Percentiles rank a stretch among this genome's conserved stretches.
Conservation (phyloP, 2,113 vertebrate genomes). For the Bujurquina vittata region DNA sequence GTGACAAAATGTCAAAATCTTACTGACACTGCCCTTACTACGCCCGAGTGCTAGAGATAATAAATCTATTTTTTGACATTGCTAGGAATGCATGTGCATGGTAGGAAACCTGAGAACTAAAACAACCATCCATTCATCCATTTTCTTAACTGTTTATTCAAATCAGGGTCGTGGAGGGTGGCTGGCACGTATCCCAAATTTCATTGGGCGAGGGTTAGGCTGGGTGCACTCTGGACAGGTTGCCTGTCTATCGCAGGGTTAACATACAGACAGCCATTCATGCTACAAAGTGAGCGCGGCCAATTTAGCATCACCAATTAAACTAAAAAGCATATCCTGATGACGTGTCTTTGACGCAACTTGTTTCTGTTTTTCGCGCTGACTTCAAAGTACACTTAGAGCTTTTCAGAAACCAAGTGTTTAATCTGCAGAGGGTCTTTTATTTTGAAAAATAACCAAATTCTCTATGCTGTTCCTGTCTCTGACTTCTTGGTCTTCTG, state of each 20-base stretch:
- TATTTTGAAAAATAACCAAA: too few species aligned
- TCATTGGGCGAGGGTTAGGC: neutral
- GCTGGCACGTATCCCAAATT: neutral
- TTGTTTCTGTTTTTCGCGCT: too few species aligned
- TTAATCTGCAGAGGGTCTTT: too few species aligned
- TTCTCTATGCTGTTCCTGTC: too few species aligned
- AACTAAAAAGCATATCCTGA: too few species aligned
- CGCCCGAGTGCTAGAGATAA: slow-evolving; percentile 2
- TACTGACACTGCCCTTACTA: neutral
- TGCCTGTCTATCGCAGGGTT: neutral
- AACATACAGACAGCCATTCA: fast-evolving
- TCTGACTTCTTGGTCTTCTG: too few species aligned
- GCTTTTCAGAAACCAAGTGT: too few species aligned
- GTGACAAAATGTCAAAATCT: neutral
- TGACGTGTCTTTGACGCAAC: too few species aligned
- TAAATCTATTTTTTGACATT: neutral
- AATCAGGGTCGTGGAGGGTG: neutral
- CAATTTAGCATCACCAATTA: neutral
- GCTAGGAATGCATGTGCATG: neutral
- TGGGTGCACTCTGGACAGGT: neutral
- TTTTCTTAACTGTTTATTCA: neutral
- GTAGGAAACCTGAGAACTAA: neutral
- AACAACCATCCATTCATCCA: neutral
- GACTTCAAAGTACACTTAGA: too few species aligned
- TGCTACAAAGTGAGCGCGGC: too few species aligned